Conservation (phyloP, 2,888 invertebrate species). For the Xanthorhoe designata region DNA sequence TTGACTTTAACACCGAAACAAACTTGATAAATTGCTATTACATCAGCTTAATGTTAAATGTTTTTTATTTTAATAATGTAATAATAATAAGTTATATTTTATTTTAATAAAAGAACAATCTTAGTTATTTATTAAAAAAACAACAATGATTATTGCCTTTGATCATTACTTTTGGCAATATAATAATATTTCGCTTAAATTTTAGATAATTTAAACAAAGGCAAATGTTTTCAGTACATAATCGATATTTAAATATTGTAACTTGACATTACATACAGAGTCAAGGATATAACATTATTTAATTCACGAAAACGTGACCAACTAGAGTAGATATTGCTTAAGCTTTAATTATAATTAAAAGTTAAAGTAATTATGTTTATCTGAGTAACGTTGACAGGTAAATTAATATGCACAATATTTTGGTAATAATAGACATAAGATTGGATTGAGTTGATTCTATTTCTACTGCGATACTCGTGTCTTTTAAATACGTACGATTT, state of each 20-base stretch:
- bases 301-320: slow-evolving; percentile 27
- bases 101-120: too few relatives aligned
- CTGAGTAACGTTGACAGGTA: slow-evolving; percentile 20
- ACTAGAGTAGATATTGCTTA: slow-evolving; percentile 2
- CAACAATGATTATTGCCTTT: too few relatives aligned
- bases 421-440: slow-evolving; percentile 1
- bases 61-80: too few relatives aligned
- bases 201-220: too few relatives aligned
- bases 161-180: too few relatives aligned
- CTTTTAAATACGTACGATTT: neutral
- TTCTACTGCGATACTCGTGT: neutral
- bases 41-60: neutral
- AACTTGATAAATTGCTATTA: slow-evolving; percentile 15
- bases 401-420: slow-evolving; percentile 1
- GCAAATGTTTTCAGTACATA: neutral
- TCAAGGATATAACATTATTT: slow-evolving; percentile 19
- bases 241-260: neutral
- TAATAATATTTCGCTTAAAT: too few relatives aligned
- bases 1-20: slow-evolving; percentile 21
- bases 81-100: too few relatives aligned
- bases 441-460: neutral
- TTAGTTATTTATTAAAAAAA: too few relatives aligned
- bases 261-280: slow-evolving; percentile 22
- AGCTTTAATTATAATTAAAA: slow-evolving; percentile 13
- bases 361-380: slow-evolving; percentile 14